phyloP scores from a whole-genome alignment of 2,888 invertebrate species.

The Fabriciana adippe region DNA sequence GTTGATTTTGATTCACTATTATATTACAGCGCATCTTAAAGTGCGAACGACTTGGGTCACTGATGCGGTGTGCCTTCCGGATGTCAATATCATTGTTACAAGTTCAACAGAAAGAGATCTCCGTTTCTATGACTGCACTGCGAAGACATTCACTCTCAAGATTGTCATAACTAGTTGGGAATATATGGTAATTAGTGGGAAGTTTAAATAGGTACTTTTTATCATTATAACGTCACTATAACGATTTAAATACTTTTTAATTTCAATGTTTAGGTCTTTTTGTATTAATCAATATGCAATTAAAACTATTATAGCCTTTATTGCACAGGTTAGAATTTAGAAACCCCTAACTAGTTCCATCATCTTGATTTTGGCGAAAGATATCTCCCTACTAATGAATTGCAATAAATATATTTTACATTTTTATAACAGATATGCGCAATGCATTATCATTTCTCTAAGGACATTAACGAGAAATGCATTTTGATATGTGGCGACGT shows the following conservation, averaged over 20 bases:
- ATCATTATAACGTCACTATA: too few relatives aligned
- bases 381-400: background rate
- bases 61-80: conserved; percentile 88
- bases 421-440: conserved; percentile 61
- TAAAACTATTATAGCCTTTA: too few relatives aligned
- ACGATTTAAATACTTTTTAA: too few relatives aligned
- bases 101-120: conserved; percentile 90
- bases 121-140: conserved; percentile 90
- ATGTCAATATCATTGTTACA: conserved; percentile 89
- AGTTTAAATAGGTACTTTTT: too few relatives aligned
- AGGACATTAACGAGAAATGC: conserved; percentile 80
- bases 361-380: too few relatives aligned
- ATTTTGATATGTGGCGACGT: conserved; percentile 88
- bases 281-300: too few relatives aligned
- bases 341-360: too few relatives aligned
- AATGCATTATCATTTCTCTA: conserved; percentile 83
- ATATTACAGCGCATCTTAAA: conserved; percentile 78
- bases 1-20: background rate
- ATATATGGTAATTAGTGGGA: conserved; percentile 62
- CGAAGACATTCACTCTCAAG: conserved; percentile 87
- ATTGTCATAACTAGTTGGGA: conserved; percentile 87
- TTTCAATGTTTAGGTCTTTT: too few relatives aligned
- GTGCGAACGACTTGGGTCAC: conserved; percentile 87
- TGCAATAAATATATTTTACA: background rate
- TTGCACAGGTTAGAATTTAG: too few relatives aligned